These are phyloP conservation scores for Liolophura sinensis DNA, from an alignment of 1,140 invertebrate species.

Conservation along the genomic window DNA sequence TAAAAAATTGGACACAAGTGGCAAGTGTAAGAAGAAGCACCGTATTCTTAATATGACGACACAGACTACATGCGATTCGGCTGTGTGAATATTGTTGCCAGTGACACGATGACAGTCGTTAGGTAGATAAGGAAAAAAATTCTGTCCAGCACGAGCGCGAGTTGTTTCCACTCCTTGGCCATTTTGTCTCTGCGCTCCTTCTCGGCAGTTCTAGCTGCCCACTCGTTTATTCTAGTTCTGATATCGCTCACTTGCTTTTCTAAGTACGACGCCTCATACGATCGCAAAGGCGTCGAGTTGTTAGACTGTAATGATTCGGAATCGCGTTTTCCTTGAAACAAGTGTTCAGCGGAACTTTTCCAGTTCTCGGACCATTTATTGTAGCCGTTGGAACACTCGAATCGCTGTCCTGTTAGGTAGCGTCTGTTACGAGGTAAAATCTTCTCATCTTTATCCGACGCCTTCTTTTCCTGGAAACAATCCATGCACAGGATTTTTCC, in stretches of 20 bases:
- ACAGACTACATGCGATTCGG: no score
- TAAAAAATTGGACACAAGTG: no score
- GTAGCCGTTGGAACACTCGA: constrained; percentile 37
- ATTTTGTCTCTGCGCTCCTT: constrained; percentile 55
- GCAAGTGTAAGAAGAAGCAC: no score
- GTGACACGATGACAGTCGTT: constrained; percentile 52
- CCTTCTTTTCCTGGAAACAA: constrained; percentile 25
- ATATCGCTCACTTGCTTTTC: constrained; percentile 53
- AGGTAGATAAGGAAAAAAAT: constrained; percentile 59
- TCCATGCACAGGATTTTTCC: constrained; percentile 53
- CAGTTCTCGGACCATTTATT: constrained; percentile 32
- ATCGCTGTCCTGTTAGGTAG: constrained; percentile 22
- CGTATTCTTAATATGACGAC: no score
- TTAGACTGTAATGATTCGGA: constrained; percentile 22
- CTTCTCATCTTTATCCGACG: constrained; percentile 34
- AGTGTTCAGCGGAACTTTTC: constrained; percentile 31
- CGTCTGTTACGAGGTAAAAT: constrained; percentile 17
- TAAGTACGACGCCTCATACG: constrained; percentile 41
- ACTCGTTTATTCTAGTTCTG: constrained; percentile 45
- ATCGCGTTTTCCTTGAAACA: constrained; percentile 16
- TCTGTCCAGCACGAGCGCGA: constrained; percentile 57
- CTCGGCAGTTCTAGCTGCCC: constrained; percentile 43
- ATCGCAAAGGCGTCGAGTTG: constrained; percentile 22
- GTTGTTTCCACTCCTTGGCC: constrained; percentile 57
- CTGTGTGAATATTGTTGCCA: constrained; percentile 19